Percentiles rank a stretch among this genome's conserved stretches.
phyloP scores from a whole-genome alignment of 1,140 invertebrate species.

The Samia ricini region DNA sequence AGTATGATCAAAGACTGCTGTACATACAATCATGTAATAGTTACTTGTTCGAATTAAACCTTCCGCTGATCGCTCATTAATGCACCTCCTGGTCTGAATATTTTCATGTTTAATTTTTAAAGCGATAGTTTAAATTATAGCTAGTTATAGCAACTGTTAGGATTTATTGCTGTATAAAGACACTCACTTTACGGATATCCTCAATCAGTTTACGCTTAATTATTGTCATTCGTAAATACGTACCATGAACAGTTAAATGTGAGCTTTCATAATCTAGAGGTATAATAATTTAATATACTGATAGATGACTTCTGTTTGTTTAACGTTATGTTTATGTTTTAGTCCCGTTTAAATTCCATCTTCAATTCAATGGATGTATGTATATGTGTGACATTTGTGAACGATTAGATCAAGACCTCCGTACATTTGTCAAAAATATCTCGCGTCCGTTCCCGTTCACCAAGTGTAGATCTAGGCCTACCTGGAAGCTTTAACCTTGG shows the following conservation, averaged over 20 bases:
- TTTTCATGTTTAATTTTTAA: not conserved
- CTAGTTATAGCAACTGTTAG: constrained; percentile 8
- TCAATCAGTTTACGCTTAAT: constrained; percentile 14
- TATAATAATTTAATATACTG: too few species aligned
- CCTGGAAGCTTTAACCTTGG: too few species aligned
- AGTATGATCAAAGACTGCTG: not conserved
- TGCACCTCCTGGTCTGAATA: not conserved
- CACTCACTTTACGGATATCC: constrained; percentile 12
- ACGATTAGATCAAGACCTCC: too few species aligned
- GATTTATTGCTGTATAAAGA: constrained; percentile 10
- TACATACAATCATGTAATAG: not conserved
- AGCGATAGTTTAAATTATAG: constrained; percentile 9
- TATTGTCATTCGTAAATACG: constrained; percentile 13
- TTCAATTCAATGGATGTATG: too few species aligned
- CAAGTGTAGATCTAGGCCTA: too few species aligned
- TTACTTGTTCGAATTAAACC: not conserved
- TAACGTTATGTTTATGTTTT: too few species aligned
- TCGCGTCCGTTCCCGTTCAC: too few species aligned
- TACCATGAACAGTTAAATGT: not conserved
- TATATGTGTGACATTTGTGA: too few species aligned
- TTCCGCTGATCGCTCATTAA: not conserved
- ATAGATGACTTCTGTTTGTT: too few species aligned
- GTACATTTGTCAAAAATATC: too few species aligned
- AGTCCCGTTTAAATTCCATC: too few species aligned
- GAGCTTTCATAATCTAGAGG: not conserved